Evolutionary conservation across 2,113 vertebrate genomes (phyloP), one percentile per base, ranked within the genome.

Genomic region (Tetraodon nigroviridis): DNA sequence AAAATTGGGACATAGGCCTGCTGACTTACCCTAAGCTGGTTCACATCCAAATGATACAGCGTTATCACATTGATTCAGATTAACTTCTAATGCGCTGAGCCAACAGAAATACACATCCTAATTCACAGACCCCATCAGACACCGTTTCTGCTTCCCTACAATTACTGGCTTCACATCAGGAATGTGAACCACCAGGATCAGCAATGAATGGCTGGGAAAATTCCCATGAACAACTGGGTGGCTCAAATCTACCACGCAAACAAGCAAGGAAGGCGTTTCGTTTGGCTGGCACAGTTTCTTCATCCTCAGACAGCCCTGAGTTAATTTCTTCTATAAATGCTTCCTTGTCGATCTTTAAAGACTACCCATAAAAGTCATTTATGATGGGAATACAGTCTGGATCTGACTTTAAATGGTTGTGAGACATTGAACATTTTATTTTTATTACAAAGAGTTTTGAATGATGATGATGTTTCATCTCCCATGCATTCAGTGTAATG

Each of bases 1-100:
- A 70, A 66, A 86, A 87, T 55, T 73, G 76, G 82, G 81, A 76
- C 85, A 83, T 56, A 27, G 24, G 24, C 24, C 24, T 27, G 29
- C 57, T 80, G 68, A 73, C 21, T 82, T 67, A 80, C 41, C 48
- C 63, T 82, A 84, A 86, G 69, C 81, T 75, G 76, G 56, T 83
- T 71, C 51, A 45, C 51, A 78, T 71, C 63, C 58, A 69, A 75
- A 78, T 55, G 58, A 76, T 60, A 68, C 56, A 64, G 64, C 29
- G 40, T 71, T 71, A 61, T 52, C 44, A 68, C 66, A 73, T 73
- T 59, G 53, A 70, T 76, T 83, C 72, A 72, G 84, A 86, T 79
- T 83, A 84, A 51, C 44, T 70, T 68, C 45, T 70, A 81, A 74
- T 12, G 55, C 55, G 42, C 51, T 58, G 56, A 79, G 71, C 47